Evolutionary conservation across 2,888 invertebrate genomes (phyloP), one percentile per base, ranked within the genome.

Genomic region (Brenthis daphne): DNA sequence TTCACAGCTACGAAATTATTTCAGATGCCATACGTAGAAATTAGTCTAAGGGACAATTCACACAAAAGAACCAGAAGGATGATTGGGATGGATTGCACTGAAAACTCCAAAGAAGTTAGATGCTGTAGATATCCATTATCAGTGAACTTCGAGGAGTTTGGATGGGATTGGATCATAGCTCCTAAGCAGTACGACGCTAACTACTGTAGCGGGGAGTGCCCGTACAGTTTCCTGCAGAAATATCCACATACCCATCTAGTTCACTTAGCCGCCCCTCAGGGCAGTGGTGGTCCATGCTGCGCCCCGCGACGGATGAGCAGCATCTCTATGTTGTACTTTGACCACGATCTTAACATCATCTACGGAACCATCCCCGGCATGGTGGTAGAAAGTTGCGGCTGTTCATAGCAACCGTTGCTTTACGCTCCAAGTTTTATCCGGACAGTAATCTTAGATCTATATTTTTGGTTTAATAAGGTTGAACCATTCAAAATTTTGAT

Each of bases 121-220:
- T 99, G 99, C 90, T 99, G 99, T 84, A 96, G 99, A 5, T 98
- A 98, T 88, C 98, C 98, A 0, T 94, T 99, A 56, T 96, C 96
- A 14, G 98, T 99, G 16, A 98, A 99, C 92, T 99, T 99, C 86
- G 97, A 97, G 77, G 96, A 96, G 82, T 98, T 99, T 83, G 98
- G 98, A 37, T 99, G 99, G 98, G 98, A 99, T 84, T 99, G 98
- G 96, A 97, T 99, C 80, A 98, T 99, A 70, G 98, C 98, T 0
- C 99, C 99, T 0, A 98, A 97, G 80, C 94, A 95, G 71, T 99
- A 99, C 92, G 97, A 97, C 81, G 99, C 99, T 8, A 98, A 98
- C 90, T 98, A 98, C 92, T 99, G 99, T 92, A 96, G 97, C 66
- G 99, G 99, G 8, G 98, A 98, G 80, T 99, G 99, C 86, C 96